Evolutionary conservation across 2,113 vertebrate species (phyloP).

Genomic region (Perca fluviatilis): DNA sequence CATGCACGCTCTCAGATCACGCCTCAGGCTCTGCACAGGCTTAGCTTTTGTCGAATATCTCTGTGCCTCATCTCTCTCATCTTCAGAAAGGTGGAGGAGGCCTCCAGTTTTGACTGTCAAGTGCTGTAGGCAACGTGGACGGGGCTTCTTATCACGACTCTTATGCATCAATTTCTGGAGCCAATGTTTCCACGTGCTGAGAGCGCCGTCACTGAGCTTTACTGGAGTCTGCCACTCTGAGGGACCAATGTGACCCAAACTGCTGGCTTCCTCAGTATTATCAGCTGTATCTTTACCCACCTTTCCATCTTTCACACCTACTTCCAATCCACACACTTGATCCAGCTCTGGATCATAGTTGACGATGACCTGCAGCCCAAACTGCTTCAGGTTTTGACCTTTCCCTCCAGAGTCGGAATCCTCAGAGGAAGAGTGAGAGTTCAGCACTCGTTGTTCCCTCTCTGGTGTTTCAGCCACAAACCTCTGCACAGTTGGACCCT

Average conservation of each 20-base stretch:
- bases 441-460: not conserved
- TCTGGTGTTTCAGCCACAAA: conserved; percentile 40
- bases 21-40: conserved; percentile 21
- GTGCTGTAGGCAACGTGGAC: not conserved
- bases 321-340: not conserved
- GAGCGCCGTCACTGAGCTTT: conserved; percentile 28
- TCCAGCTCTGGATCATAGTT: conserved; percentile 13
- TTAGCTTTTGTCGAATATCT: not conserved
- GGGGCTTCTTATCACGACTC: not conserved
- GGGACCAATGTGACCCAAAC: accelerated
- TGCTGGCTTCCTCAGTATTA: not conserved
- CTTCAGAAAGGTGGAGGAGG: not conserved
- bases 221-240: not conserved
- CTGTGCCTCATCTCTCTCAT: not conserved
- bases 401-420: not conserved
- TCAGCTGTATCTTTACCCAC: not conserved
- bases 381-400: accelerated
- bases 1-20: conserved; percentile 74
- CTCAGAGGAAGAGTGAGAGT: not conserved
- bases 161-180: conserved; percentile 62
- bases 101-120: not conserved
- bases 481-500: not conserved
- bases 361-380: conserved; percentile 33
- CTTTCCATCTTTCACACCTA: not conserved
- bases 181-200: conserved; percentile 78